Percentiles rank a stretch among this genome's conserved stretches.
phyloP scores from a whole-genome alignment of 2,888 invertebrate species.

The Dasypolia templi region DNA sequence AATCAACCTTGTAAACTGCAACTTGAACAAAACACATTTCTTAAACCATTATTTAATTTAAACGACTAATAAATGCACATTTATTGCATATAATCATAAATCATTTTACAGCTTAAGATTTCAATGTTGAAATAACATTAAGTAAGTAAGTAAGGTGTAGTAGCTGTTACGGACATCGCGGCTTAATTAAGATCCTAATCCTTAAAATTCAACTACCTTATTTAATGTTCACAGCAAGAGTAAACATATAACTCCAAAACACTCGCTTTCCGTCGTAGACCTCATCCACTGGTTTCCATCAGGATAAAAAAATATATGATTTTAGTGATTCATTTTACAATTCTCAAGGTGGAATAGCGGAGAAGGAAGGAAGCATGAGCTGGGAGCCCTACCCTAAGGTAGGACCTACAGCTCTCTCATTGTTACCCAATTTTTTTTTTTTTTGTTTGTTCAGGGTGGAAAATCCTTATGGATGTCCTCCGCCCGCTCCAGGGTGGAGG shows the following conservation, averaged over 20 bases:
- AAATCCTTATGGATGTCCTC: too few species aligned
- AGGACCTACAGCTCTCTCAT: too few species aligned
- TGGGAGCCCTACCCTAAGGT: neutral
- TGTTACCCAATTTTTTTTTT: too few species aligned
- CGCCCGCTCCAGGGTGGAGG: too few species aligned
- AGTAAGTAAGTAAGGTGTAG: constrained; percentile 24
- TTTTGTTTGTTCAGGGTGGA: too few species aligned
- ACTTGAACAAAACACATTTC: neutral
- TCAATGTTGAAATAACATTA: constrained; percentile 6
- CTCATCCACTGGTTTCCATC: neutral
- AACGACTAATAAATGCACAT: neutral
- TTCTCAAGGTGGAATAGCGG: neutral
- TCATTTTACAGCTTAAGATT: constrained; percentile 2
- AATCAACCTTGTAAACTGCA: too few species aligned
- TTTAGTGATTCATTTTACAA: neutral
- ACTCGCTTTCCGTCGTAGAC: neutral
- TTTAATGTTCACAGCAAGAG: constrained; percentile 1
- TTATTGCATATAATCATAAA: constrained; percentile 26
- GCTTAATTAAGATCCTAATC: constrained; percentile 31
- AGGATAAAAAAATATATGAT: neutral
- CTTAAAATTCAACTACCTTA: neutral
- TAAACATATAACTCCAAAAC: neutral
- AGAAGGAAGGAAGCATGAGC: too few species aligned
- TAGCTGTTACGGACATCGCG: constrained; percentile 49
- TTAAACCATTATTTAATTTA: neutral